These are phyloP conservation scores for Lasioglossum morio DNA, from an alignment of 2,888 invertebrate genomes.

Conservation along the genomic window DNA sequence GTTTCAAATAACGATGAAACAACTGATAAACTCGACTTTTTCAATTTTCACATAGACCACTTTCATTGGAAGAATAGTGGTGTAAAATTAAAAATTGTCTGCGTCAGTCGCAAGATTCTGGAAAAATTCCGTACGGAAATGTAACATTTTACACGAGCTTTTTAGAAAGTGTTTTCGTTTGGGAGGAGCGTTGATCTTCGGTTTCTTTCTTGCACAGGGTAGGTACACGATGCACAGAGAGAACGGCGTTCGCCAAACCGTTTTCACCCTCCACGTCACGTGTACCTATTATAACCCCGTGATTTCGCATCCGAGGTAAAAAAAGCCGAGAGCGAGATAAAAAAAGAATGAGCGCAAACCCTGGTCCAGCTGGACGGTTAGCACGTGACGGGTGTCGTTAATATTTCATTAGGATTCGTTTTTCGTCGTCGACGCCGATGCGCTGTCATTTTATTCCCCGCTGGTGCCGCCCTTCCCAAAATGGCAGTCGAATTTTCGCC, in stretches of 20 bases:
- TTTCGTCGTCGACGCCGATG: slow-evolving; percentile 69
- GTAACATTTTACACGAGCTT: background rate
- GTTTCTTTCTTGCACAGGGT: background rate
- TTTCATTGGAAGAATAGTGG: no score
- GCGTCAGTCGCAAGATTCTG: no score
- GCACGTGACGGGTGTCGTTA: slow-evolving; percentile 79
- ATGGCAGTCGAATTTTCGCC: slow-evolving; percentile 50
- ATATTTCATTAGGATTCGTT: slow-evolving; percentile 81
- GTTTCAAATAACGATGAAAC: no score
- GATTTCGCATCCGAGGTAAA: slow-evolving; percentile 34
- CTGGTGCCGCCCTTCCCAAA: slow-evolving; percentile 26
- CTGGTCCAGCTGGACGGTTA: slow-evolving; percentile 53
- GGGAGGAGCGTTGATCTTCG: background rate
- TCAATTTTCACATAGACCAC: no score
- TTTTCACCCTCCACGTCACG: slow-evolving; percentile 45
- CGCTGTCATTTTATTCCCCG: slow-evolving; percentile 72
- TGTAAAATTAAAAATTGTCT: no score
- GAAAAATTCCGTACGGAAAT: background rate
- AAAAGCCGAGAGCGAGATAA: slow-evolving; percentile 8
- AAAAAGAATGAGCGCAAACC: slow-evolving; percentile 37
- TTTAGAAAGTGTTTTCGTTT: background rate
- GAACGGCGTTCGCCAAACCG: background rate
- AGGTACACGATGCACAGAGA: background rate
- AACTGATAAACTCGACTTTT: no score
- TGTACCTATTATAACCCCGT: slow-evolving; percentile 43